These are phyloP conservation scores for Anastatus disparis DNA, from an alignment of 1,140 invertebrate species.

Conservation along the genomic window DNA sequence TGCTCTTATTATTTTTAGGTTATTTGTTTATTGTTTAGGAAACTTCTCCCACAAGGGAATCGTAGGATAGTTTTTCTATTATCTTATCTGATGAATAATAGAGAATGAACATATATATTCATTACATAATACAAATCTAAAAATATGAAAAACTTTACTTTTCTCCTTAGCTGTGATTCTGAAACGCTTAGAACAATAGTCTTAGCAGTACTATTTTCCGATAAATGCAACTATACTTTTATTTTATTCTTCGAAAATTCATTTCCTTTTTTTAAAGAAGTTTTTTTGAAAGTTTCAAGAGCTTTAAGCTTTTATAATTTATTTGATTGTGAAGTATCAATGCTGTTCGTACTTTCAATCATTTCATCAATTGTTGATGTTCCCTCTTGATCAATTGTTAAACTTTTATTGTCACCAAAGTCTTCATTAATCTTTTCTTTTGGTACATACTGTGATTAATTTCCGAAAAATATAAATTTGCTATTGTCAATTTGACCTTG, in stretches of 20 bases:
- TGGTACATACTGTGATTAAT: neutral
- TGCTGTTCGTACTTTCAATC: too few species aligned
- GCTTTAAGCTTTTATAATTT: neutral
- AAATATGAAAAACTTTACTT: too few species aligned
- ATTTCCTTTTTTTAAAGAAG: neutral
- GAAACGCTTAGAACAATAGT: neutral
- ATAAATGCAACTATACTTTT: neutral
- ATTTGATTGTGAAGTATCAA: neutral
- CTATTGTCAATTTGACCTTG: neutral
- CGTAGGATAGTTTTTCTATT: neutral
- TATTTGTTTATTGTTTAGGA: too few species aligned
- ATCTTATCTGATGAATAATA: neutral
- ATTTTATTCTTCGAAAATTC: neutral
- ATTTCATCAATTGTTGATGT: neutral
- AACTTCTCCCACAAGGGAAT: neutral
- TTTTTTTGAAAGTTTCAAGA: neutral
- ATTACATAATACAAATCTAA: too few species aligned
- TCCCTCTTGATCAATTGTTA: slow-evolving; percentile 8
- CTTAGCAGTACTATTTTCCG: neutral
- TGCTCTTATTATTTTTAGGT: neutral
- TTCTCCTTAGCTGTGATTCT: too few species aligned
- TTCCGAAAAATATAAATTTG: neutral
- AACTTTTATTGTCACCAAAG: slow-evolving; percentile 11
- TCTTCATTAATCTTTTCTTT: neutral
- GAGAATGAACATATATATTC: neutral